Conservation (phyloP, 1,140 invertebrate species). For the Dinoponera quadriceps region DNA sequence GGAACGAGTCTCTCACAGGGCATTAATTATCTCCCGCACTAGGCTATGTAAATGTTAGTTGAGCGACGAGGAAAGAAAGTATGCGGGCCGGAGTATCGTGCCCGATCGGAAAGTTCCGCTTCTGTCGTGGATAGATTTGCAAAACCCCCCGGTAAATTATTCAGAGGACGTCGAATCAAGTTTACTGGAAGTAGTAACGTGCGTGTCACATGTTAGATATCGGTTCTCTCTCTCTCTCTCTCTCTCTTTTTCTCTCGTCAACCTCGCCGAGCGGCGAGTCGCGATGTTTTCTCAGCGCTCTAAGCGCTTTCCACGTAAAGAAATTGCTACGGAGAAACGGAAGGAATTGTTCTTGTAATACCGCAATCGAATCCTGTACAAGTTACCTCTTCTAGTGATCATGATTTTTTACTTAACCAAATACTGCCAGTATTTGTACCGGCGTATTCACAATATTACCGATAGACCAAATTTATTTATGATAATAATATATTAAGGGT, state of each 20-base stretch:
- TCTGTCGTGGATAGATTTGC: constrained; percentile 75
- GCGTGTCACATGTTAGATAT: constrained; percentile 53
- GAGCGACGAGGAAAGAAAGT: constrained; percentile 14
- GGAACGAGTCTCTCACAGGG: not conserved
- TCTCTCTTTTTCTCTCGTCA: constrained; percentile 63
- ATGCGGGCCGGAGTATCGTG: not conserved
- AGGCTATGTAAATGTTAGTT: constrained; percentile 17
- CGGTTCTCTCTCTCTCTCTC: no score
- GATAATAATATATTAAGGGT: constrained; percentile 86
- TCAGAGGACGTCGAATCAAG: constrained; percentile 75
- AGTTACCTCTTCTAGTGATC: constrained; percentile 77
- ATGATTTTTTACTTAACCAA: constrained; percentile 82
- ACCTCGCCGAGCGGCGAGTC: constrained; percentile 4
- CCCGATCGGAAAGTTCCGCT: constrained; percentile 44
- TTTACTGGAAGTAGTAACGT: constrained; percentile 76
- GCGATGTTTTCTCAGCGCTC: not conserved
- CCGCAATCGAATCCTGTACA: constrained; percentile 54
- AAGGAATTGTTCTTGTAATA: constrained; percentile 43
- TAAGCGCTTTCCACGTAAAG: not conserved
- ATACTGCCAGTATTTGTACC: constrained; percentile 84
- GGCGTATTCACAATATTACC: constrained; percentile 86
- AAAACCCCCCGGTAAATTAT: constrained; percentile 77
- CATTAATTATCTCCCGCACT: constrained; percentile 23
- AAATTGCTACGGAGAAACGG: constrained; percentile 6
- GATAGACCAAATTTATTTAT: constrained; percentile 87